Conservation (phyloP, 30 jellyfish, hydroid and myxozoan genomes). For the Nemopilema nomurai region DNA sequence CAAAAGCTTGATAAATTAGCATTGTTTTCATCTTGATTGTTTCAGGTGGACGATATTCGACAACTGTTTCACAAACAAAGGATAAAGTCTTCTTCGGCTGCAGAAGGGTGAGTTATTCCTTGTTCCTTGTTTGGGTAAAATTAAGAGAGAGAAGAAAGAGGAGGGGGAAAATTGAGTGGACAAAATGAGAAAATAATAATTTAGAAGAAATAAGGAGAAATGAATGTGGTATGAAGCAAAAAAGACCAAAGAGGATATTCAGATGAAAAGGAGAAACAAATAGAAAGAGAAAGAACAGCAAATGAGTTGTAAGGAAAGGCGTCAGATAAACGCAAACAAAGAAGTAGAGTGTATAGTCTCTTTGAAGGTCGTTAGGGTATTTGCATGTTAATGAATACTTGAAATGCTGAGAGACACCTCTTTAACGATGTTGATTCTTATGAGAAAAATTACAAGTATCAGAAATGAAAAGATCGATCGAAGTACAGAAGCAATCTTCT, state of each 20-base stretch:
- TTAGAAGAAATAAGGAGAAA: too few species aligned
- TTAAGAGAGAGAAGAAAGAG: not conserved
- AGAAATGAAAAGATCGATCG: too few species aligned
- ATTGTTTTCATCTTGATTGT: not conserved
- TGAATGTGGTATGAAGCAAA: too few species aligned
- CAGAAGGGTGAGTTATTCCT: slow-evolving; percentile 40
- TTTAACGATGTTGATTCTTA: too few species aligned
- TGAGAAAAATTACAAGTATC: too few species aligned
- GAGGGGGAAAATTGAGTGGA: not conserved
- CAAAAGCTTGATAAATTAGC: not conserved
- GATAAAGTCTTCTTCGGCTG: slow-evolving; percentile 59
- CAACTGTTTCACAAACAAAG: slow-evolving; percentile 46
- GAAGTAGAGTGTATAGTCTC: not conserved
- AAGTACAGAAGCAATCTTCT: too few species aligned
- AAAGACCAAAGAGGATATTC: too few species aligned
- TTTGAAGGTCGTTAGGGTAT: not conserved
- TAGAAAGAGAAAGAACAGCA: not conserved
- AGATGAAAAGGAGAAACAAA: not conserved
- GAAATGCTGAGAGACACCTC: too few species aligned
- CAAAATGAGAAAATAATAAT: not conserved
- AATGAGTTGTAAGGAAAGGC: not conserved
- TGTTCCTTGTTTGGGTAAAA: too few species aligned
- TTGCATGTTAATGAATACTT: too few species aligned
- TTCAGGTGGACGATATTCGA: slow-evolving; percentile 56
- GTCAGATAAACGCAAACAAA: not conserved